phyloP scores from a whole-genome alignment of 2,113 vertebrate species.

The Mellivora capensis region DNA sequence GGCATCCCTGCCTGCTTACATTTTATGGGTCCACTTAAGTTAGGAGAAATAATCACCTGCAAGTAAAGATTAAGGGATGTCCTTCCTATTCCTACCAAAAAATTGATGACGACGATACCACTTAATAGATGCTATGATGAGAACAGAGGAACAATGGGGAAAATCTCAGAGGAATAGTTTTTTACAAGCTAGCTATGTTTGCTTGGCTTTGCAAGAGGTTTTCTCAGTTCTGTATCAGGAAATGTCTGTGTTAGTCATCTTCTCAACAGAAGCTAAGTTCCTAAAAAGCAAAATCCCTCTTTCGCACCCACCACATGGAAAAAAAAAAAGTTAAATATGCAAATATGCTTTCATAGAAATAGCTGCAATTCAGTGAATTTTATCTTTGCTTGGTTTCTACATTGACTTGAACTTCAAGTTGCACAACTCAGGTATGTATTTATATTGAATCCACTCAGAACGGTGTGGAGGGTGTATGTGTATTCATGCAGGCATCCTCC shows the following conservation, averaged over 20 bases:
- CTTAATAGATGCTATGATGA: not conserved
- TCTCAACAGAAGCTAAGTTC: not conserved
- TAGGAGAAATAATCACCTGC: not conserved
- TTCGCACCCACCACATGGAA: not conserved
- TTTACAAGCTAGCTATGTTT: not conserved
- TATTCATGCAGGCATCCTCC: not conserved
- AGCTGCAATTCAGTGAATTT: not conserved
- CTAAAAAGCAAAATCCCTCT: not conserved
- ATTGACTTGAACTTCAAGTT: not conserved
- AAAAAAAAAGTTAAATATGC: not conserved
- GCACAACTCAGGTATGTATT: not conserved
- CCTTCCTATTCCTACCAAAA: not conserved
- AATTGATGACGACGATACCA: not conserved
- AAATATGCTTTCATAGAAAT: not conserved
- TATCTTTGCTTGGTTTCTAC: not conserved
- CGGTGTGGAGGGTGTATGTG: not conserved
- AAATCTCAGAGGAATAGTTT: not conserved
- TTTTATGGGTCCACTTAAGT: not conserved
- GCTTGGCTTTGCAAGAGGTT: not conserved
- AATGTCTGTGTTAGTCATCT: not conserved
- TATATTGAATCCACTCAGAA: not conserved
- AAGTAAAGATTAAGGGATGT: not conserved
- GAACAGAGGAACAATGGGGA: not conserved
- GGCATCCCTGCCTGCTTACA: not conserved
- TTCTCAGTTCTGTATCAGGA: not conserved